Percentiles rank a stretch among this genome's conserved stretches.
Evolutionary conservation across 2,888 invertebrate species (phyloP).

Genomic region (Cheilosia soror): DNA sequence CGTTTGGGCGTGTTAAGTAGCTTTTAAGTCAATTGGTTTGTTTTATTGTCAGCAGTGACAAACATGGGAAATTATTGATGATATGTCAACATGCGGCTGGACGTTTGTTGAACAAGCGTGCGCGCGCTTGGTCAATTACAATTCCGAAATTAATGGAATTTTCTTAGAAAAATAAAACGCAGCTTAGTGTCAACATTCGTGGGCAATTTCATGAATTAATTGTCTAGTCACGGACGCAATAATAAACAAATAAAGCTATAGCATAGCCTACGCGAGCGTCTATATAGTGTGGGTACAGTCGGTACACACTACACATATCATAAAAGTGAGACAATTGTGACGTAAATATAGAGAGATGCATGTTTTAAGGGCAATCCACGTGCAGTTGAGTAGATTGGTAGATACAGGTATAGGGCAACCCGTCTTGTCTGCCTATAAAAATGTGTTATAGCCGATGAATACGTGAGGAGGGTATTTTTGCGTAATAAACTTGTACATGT

Average conservation of each 20-base stretch:
- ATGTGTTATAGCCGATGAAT: neutral
- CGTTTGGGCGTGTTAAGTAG: constrained; percentile 56
- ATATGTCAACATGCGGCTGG: constrained; percentile 43
- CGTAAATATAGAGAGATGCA: constrained; percentile 39
- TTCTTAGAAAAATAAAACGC: constrained; percentile 34
- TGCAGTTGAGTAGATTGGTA: constrained; percentile 17
- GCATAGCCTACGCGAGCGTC: constrained; percentile 29
- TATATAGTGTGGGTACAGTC: neutral
- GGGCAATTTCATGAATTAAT: constrained; percentile 40
- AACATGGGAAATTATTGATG: constrained; percentile 54
- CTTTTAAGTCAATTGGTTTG: constrained; percentile 67
- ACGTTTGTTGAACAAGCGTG: neutral
- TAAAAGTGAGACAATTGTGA: constrained; percentile 34
- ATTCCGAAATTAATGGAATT: constrained; percentile 48
- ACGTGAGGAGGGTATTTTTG: neutral
- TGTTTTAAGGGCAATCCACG: constrained; percentile 33
- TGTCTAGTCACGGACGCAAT: constrained; percentile 45
- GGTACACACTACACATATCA: neutral
- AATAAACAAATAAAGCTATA: constrained; percentile 18
- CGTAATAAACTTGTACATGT: too few species aligned
- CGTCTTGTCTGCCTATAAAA: neutral
- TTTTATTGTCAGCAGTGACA: constrained; percentile 61
- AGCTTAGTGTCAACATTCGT: constrained; percentile 25
- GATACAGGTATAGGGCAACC: neutral
- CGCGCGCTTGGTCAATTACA: constrained; percentile 23